Percentiles rank a stretch among this genome's conserved stretches.
These are phyloP conservation scores for Apis florea DNA, from an alignment of 1,140 invertebrate species.

Conservation along the genomic window DNA sequence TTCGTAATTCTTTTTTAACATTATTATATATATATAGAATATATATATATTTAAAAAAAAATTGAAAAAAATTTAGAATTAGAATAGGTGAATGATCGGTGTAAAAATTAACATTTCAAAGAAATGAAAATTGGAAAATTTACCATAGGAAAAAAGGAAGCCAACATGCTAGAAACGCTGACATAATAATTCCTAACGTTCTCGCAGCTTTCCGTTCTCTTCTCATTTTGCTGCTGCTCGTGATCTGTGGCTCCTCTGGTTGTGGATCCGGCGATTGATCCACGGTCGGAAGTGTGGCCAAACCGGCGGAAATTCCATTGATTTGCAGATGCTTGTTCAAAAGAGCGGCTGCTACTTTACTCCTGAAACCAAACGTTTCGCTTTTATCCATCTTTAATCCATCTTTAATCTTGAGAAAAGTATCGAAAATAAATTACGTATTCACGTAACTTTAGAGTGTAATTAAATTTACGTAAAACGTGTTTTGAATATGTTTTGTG, in stretches of 20 bases:
- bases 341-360: constrained; percentile 90
- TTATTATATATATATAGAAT: no score
- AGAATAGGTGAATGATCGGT: no score
- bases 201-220: constrained; percentile 95
- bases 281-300: constrained; percentile 81
- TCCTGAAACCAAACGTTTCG: constrained; percentile 81
- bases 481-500: no score
- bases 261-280: constrained; percentile 77
- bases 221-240: constrained; percentile 90
- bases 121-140: constrained; percentile 42
- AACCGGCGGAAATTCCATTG: constrained; percentile 89
- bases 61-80: not conserved
- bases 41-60: not conserved
- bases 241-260: constrained; percentile 77
- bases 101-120: not conserved
- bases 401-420: no score
- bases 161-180: constrained; percentile 95
- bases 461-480: no score
- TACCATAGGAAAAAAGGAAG: constrained; percentile 96
- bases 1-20: no score
- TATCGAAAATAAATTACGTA: not conserved
- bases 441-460: no score
- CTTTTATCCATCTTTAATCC: not conserved
- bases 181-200: constrained; percentile 97
- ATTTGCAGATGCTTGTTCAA: constrained; percentile 93